Percentiles rank a stretch among this genome's conserved stretches.
Conservation (phyloP, 2,797 vertebrate species). For the Halcyon chelicuti region DNA sequence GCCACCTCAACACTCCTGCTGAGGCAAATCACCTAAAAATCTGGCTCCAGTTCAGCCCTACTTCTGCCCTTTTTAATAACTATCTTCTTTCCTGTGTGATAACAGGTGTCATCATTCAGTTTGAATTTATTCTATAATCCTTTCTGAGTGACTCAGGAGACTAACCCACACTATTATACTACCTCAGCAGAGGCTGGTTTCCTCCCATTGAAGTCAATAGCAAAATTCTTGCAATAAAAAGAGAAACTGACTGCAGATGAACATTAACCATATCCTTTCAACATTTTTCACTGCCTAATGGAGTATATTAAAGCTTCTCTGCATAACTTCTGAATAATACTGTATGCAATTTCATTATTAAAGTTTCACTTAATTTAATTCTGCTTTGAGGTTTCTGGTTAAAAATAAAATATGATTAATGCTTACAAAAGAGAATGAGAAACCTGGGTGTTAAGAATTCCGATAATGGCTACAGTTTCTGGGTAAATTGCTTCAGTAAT, state of each 20-base stretch:
- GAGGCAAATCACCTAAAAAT: rapidly evolving
- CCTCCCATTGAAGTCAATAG: not conserved
- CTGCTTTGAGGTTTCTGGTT: constrained; percentile 56
- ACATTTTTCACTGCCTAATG: constrained; percentile 69
- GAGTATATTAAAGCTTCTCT: constrained; percentile 57
- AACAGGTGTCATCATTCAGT: not conserved
- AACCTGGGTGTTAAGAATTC: constrained; percentile 23
- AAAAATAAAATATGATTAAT: constrained; percentile 72
- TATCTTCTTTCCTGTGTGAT: not conserved
- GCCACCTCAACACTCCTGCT: not conserved
- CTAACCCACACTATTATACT: not conserved
- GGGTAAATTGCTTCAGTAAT: constrained; percentile 41
- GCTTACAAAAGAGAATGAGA: constrained; percentile 48
- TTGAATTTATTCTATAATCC: not conserved
- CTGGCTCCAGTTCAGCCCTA: not conserved
- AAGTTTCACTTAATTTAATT: constrained; percentile 73
- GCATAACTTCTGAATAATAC: constrained; percentile 58
- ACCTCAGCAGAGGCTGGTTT: not conserved
- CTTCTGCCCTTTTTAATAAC: not conserved
- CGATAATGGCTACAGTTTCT: constrained; percentile 45
- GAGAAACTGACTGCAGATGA: constrained; percentile 39
- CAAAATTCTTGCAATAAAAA: not conserved
- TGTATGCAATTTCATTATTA: constrained; percentile 64
- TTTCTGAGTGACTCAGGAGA: not conserved
- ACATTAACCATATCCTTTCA: constrained; percentile 62